These are phyloP conservation scores for Xyrauchen texanus DNA, from an alignment of 2,113 vertebrate genomes.

Conservation along the genomic window DNA sequence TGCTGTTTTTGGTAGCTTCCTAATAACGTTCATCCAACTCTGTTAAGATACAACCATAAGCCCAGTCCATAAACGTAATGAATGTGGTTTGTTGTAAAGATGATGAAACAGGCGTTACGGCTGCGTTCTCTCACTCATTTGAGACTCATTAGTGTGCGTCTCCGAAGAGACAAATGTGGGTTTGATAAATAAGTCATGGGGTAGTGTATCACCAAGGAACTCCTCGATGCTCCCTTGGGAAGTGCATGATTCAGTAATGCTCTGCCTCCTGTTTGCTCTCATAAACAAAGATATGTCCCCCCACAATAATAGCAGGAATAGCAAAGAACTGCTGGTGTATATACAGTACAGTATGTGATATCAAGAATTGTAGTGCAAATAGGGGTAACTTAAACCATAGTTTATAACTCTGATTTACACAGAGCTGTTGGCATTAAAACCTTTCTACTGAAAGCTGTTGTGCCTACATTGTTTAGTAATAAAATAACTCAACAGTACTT, in stretches of 20 bases:
- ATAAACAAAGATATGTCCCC: slow-evolving; percentile 41
- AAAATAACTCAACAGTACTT: neutral
- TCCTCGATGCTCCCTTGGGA: slow-evolving; percentile 23
- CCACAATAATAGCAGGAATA: slow-evolving; percentile 6
- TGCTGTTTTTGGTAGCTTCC: neutral
- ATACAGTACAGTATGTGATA: neutral
- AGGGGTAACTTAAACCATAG: neutral
- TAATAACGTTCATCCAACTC: neutral
- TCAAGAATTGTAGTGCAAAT: slow-evolving; percentile 3
- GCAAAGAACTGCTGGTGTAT: neutral
- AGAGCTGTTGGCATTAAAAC: slow-evolving; percentile 17
- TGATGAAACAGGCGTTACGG: slow-evolving; percentile 52
- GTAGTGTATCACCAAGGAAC: slow-evolving; percentile 28
- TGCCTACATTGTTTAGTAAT: slow-evolving; percentile 1
- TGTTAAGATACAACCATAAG: neutral
- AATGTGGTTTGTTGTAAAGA: slow-evolving; percentile 51
- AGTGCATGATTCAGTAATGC: neutral
- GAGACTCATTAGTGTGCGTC: slow-evolving; percentile 45
- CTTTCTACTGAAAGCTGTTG: neutral
- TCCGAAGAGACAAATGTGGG: slow-evolving; percentile 37
- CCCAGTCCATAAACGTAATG: slow-evolving; percentile 63
- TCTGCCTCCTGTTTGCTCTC: slow-evolving; percentile 23
- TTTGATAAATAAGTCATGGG: slow-evolving; percentile 50
- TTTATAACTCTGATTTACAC: slow-evolving; percentile 10
- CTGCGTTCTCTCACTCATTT: slow-evolving; percentile 41